Evolutionary conservation across 1,140 invertebrate species (phyloP), one percentile per base, ranked within the genome.

Genomic region (Eumaeus atala): DNA sequence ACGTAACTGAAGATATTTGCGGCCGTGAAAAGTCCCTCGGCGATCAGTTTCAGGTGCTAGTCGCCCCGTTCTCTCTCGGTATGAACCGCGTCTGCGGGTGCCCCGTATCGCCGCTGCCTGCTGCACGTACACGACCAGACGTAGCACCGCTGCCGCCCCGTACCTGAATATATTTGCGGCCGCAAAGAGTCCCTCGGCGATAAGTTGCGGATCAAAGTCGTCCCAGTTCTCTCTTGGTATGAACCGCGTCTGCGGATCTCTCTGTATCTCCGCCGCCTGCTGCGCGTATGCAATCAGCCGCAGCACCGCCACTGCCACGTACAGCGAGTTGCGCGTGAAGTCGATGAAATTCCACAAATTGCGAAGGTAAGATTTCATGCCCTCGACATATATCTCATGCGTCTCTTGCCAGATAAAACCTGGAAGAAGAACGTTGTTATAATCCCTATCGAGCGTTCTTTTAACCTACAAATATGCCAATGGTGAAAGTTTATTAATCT

Each of bases 281-380:
- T 94, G 92, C 47, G 94, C 77, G 67, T 94, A 95, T 0, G 96
- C 95, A 3, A 93, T 92, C 14, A 91, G 84, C 66, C 96, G 87
- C 10, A 98, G 87, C 21, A 94, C 78, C 8, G 92, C 91, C 8
- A 96, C 96, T 3, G 91, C 89, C 14, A 95, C 89, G 75, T 98
- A 98, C 0, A 97, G 87, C 1, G 91, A 91, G 78, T 97, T 98
- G 44, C 96, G 91, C 1, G 94, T 93, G 69, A 98, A 97, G 87
- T 99, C 97, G 58, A 98, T 95, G 73, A 96, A 96, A 77, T 98
- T 99, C 97, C 97, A 98, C 91, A 98, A 93, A 76, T 98, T 96
- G 3, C 93, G 88, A 9, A 97, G 89, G 76, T 98, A 98, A 0
- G 91, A 91, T 14, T 91, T 90, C 28, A 98, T 89, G 16, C 96